These are phyloP conservation scores for Arizona elegans DNA, from an alignment of 2,113 vertebrate genomes.

Conservation along the genomic window DNA sequence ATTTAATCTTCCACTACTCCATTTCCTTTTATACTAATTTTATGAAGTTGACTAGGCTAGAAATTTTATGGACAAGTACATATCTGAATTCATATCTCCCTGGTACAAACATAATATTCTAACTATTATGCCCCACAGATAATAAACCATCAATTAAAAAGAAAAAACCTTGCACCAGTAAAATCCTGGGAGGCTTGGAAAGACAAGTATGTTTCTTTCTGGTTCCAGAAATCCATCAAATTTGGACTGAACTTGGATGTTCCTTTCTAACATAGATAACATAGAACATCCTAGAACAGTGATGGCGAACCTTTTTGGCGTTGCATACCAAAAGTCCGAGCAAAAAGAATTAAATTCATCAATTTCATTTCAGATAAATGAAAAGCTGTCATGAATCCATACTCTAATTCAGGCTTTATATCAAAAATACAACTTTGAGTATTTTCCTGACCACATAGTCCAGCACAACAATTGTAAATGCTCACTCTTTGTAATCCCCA, in stretches of 20 bases:
- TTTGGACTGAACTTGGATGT: background rate
- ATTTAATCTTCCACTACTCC: too few relatives aligned
- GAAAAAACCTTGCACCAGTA: background rate
- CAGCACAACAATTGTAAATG: background rate
- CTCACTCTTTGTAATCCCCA: background rate
- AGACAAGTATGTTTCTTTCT: background rate
- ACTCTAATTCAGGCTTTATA: background rate
- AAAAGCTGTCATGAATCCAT: background rate
- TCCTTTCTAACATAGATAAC: too few relatives aligned
- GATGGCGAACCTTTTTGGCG: too few relatives aligned
- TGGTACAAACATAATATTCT: background rate
- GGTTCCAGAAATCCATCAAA: background rate
- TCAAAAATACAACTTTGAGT: background rate
- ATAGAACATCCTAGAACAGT: too few relatives aligned
- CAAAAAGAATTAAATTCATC: background rate
- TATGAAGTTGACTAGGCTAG: too few relatives aligned
- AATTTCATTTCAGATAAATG: background rate
- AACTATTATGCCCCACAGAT: background rate
- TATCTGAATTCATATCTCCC: too few relatives aligned
- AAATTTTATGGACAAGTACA: too few relatives aligned
- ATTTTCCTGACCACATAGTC: background rate
- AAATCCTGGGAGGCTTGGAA: background rate
- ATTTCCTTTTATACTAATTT: too few relatives aligned
- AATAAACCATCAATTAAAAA: background rate
- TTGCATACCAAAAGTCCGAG: too few relatives aligned